A percentile compares a stretch with the other conserved stretches of the same genome.
These are phyloP conservation scores for Pelmatolapia mariae DNA, from an alignment of 2,113 vertebrate genomes.

Conservation along the genomic window DNA sequence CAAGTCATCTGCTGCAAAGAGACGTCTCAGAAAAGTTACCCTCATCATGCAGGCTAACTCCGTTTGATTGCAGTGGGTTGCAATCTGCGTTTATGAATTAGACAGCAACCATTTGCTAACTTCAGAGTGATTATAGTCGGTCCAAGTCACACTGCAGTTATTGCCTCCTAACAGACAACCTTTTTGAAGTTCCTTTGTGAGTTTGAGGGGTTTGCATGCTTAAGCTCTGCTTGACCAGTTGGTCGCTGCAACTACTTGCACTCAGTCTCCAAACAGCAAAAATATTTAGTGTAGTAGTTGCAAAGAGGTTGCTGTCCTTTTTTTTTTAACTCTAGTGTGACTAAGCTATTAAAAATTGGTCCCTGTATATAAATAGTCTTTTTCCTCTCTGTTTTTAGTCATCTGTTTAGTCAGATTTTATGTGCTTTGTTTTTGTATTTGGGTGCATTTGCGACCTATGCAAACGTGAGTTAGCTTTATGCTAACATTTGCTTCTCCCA, in stretches of 20 bases:
- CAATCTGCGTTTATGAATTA: background rate
- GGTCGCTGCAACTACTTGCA: background rate
- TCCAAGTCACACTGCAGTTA: background rate
- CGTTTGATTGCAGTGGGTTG: background rate
- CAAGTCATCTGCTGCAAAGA: background rate
- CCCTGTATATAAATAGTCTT: background rate
- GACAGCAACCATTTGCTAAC: background rate
- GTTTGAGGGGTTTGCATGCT: background rate
- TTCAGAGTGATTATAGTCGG: background rate
- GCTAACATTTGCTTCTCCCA: background rate
- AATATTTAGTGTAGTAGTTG: background rate
- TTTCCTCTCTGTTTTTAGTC: background rate
- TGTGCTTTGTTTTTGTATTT: background rate
- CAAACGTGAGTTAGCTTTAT: background rate
- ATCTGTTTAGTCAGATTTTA: background rate
- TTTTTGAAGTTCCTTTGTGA: background rate
- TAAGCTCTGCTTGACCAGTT: background rate
- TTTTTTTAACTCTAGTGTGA: background rate
- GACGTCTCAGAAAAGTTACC: background rate
- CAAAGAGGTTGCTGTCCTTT: background rate
- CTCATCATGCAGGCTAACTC: background rate
- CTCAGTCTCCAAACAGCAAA: background rate
- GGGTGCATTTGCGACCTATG: background rate
- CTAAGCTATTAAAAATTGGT: background rate
- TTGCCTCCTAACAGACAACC: background rate